Evolutionary conservation across 2,113 vertebrate species (phyloP), one percentile per base, ranked within the genome.

Genomic region (Rhipidura dahli): DNA sequence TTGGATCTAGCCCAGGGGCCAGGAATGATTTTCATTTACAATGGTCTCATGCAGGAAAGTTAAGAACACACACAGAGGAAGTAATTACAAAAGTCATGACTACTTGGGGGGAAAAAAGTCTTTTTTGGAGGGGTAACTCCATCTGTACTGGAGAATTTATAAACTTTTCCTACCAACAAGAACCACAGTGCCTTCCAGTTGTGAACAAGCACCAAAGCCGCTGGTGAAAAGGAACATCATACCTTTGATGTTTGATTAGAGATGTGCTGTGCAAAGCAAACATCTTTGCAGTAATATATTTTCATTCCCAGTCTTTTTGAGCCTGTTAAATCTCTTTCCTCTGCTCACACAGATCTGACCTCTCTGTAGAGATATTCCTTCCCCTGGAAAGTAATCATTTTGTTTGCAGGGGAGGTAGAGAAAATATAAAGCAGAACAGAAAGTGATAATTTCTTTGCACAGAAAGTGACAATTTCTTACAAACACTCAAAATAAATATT

Each of bases 1-100:
- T 91, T 84, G 56, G 35, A 92, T 63, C n/a, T 31, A 73, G 60
- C 15, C 60, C 82, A 85, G 49, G 47, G 63, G 37, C 51, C 50
- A 83, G 39, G 39, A 91, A 80, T 56, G 47, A 49, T 73, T 93
- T 93, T 82, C 61, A 84, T 89, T 93, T 66, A 83, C 66, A 81
- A 10, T 44, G 64, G 28, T 59, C 54, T 77, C 45, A 44, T 1
- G 2, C 14, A 64, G 27, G 15, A 49, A 63, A 88, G 53, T 69
- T 66, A 87, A 92, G 54, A 92, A 81, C 28, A 88, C 18, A 37
- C n/a, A 66, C 9, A 4, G 1, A 4, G 1, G 39, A 87, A 87
- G 47, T 71, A 83, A 81, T 88, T 75, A 37, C 23, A 16, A 5
- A 76, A 73, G 17, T 64, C 73, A 71, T 79, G 40, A 44, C 1